Percentiles rank a stretch among this genome's conserved stretches.
Evolutionary conservation across 2,888 invertebrate genomes (phyloP).

Genomic region (Diarsia rubi): DNA sequence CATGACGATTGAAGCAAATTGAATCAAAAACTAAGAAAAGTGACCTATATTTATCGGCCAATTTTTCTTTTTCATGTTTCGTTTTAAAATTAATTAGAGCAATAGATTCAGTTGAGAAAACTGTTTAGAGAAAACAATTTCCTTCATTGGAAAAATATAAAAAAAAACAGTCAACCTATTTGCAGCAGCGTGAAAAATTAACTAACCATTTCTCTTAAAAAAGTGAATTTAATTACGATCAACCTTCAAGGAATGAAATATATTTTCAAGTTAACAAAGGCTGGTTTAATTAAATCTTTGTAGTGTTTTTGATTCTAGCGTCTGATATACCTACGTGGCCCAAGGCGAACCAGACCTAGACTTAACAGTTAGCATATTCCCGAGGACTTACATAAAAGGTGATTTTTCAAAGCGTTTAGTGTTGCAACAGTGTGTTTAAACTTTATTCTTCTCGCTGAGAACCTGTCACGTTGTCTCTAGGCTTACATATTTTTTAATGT

Average conservation of each 20-base stretch:
- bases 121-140: not conserved
- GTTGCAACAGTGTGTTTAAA: not conserved
- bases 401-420: not conserved
- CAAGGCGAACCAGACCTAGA: not conserved
- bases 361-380: not conserved
- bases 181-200: not conserved
- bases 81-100: not conserved
- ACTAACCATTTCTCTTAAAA: not conserved
- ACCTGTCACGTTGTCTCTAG: not conserved
- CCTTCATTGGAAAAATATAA: not conserved
- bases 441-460: not conserved
- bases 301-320: not conserved
- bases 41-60: not conserved
- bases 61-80: not conserved
- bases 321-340: not conserved
- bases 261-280: not conserved
- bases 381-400: not conserved
- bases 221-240: not conserved
- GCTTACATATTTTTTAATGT: not conserved
- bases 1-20: not conserved
- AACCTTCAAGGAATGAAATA: not conserved
- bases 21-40: not conserved
- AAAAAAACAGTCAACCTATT: not conserved
- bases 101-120: not conserved
- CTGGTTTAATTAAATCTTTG: constrained; percentile 25